These are phyloP conservation scores for Dicrostonyx torquatus DNA, from an alignment of 2,797 vertebrate species.

Conservation along the genomic window DNA sequence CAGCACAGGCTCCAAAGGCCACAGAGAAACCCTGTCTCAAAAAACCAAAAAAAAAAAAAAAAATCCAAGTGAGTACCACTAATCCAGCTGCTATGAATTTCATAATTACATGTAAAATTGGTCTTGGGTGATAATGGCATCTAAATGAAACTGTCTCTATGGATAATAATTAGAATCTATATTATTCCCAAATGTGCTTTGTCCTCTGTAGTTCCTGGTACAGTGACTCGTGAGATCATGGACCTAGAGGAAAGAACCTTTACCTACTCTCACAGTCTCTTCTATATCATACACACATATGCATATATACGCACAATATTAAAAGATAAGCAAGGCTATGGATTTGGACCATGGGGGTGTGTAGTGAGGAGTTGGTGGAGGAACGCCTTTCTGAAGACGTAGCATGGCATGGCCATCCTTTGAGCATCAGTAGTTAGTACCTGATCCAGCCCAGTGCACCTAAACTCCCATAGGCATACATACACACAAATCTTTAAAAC, in stretches of 20 bases:
- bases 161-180: not conserved
- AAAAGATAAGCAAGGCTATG: not conserved
- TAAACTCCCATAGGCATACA: not conserved
- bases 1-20: too few species aligned
- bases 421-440: too few species aligned
- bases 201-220: not conserved
- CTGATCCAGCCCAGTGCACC: not conserved
- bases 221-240: not conserved
- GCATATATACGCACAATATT: not conserved
- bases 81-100: not conserved
- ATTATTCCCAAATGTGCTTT: not conserved
- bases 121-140: not conserved
- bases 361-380: not conserved
- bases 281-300: too few species aligned
- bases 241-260: not conserved
- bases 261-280: not conserved
- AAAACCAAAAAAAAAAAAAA: not conserved
- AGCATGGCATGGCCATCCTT: not conserved
- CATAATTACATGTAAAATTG: not conserved
- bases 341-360: too few species aligned
- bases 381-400: not conserved
- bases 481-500: not conserved
- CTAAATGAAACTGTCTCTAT: slow-evolving; percentile 4
- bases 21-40: too few species aligned
- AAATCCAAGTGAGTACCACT: not conserved